Evolutionary conservation across 2,888 invertebrate species (phyloP).

Genomic region (Polymixis flavicincta): DNA sequence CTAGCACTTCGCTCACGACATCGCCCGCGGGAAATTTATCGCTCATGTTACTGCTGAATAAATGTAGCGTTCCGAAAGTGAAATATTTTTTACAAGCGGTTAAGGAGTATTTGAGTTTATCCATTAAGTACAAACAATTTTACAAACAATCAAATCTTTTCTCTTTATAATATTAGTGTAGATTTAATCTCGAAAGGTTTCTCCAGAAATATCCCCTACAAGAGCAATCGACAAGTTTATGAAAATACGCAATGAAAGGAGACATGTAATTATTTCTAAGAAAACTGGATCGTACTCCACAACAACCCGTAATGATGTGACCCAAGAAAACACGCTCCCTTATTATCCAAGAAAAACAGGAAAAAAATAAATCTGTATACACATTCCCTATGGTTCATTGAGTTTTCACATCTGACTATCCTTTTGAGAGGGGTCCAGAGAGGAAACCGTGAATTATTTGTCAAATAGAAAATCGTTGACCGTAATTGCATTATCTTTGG

Average conservation of each 20-base stretch:
- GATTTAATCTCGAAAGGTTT: neutral
- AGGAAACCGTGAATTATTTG: slow-evolving; percentile 31
- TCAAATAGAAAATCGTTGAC: slow-evolving; percentile 35
- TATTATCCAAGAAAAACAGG: slow-evolving; percentile 51
- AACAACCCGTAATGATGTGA: slow-evolving; percentile 14
- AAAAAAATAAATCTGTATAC: slow-evolving; percentile 53
- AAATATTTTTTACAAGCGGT: no score
- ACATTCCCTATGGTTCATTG: slow-evolving; percentile 51
- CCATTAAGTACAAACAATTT: no score
- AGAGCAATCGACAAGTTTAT: neutral
- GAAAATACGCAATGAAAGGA: neutral
- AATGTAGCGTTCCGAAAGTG: no score
- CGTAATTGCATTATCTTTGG: slow-evolving; percentile 32
- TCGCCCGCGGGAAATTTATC: no score
- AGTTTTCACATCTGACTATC: slow-evolving; percentile 22
- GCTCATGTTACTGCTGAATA: no score
- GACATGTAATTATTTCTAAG: slow-evolving; percentile 45
- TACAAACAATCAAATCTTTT: no score
- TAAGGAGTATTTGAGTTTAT: no score
- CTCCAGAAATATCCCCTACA: neutral
- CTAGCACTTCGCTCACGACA: no score
- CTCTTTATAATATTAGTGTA: no score
- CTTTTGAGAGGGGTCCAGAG: slow-evolving; percentile 2
- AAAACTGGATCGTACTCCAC: slow-evolving; percentile 16
- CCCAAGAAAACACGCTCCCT: slow-evolving; percentile 47